Evolutionary conservation across 2,797 vertebrate species (phyloP).

Genomic region (Microcaecilia unicolor): DNA sequence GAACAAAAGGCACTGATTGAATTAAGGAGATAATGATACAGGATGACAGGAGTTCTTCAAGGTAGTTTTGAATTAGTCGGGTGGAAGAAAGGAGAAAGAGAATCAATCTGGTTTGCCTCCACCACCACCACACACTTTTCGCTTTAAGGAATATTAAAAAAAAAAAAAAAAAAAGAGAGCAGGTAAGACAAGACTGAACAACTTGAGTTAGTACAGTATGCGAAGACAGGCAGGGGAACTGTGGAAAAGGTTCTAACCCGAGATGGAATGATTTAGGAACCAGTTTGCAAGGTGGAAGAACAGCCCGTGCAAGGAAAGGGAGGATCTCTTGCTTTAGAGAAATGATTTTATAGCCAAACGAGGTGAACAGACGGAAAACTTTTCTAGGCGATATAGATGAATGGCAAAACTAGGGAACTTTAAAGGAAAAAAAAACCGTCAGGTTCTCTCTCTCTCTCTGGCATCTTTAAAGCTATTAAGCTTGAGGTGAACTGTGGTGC

Average conservation of each 20-base stretch:
- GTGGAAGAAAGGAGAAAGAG: conserved; percentile 17
- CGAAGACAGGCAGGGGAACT: conserved; percentile 17
- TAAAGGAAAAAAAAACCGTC: too few relatives aligned
- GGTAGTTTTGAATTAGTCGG: conserved; percentile 38
- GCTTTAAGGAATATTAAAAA: not conserved
- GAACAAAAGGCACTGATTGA: conserved; percentile 35
- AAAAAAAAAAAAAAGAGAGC: not conserved
- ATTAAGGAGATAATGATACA: conserved; percentile 46
- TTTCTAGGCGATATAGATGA: too few relatives aligned
- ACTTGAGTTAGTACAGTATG: conserved; percentile 16
- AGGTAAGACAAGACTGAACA: conserved; percentile 26
- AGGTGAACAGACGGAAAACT: too few relatives aligned
- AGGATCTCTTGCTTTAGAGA: too few relatives aligned
- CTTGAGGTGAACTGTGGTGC: too few relatives aligned
- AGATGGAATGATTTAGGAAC: too few relatives aligned
- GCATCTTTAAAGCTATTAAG: too few relatives aligned
- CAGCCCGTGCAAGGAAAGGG: too few relatives aligned
- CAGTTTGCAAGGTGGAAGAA: too few relatives aligned
- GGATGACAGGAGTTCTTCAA: conserved; percentile 42
- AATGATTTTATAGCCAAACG: too few relatives aligned
- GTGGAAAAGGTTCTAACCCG: conserved; percentile 20
- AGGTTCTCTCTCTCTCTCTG: too few relatives aligned
- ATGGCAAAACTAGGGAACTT: too few relatives aligned
- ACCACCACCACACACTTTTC: fast-evolving
- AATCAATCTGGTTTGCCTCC: not conserved